phyloP scores from a whole-genome alignment of 2,113 vertebrate genomes.

The Myotis yumanensis region DNA sequence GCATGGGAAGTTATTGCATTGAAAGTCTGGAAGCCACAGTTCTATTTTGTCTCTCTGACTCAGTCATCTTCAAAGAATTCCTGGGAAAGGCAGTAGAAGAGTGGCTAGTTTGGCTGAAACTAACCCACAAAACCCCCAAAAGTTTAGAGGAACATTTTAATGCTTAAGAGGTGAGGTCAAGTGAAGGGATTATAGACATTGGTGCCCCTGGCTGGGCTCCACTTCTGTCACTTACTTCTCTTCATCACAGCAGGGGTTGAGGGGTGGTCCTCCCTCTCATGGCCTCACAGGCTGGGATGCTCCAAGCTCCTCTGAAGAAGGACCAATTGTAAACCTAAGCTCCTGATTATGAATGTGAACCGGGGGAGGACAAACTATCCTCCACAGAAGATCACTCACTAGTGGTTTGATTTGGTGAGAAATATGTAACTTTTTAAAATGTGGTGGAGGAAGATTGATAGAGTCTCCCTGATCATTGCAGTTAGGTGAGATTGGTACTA shows the following conservation, averaged over 20 bases:
- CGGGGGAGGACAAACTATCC: neutral
- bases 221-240: neutral
- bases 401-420: neutral
- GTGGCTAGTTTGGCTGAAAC: neutral
- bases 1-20: neutral
- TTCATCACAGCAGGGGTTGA: neutral
- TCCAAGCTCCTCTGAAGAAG: neutral
- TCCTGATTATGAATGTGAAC: neutral
- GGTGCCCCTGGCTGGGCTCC: neutral
- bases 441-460: neutral
- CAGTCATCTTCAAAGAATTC: neutral
- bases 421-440: neutral
- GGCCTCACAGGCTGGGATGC: neutral
- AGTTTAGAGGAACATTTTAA: neutral
- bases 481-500: neutral
- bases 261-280: accelerated
- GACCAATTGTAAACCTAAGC: neutral
- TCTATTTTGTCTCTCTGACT: neutral
- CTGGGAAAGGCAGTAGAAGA: neutral
- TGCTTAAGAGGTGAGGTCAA: neutral
- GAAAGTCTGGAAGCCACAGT: neutral
- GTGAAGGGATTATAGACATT: neutral
- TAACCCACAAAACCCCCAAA: neutral
- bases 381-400: neutral
- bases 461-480: neutral